Evolutionary conservation across 2,888 invertebrate genomes (phyloP).

Genomic region (Ptilodon capucinus): DNA sequence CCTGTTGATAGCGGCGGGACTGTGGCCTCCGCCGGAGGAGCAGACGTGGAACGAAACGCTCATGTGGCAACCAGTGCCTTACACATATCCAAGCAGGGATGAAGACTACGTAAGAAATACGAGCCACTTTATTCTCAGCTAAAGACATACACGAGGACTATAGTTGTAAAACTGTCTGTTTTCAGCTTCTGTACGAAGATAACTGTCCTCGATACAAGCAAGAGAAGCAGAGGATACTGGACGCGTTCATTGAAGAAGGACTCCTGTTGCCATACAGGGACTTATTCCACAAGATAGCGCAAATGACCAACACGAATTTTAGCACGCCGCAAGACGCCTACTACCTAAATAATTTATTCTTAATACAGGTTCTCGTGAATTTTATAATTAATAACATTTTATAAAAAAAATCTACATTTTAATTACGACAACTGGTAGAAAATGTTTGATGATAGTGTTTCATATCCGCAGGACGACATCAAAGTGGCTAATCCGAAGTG

Average conservation of each 20-base stretch:
- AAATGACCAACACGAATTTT: conserved; percentile 74
- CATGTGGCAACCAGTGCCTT: conserved; percentile 85
- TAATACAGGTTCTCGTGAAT: conserved; percentile 63
- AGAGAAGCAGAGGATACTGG: conserved; percentile 69
- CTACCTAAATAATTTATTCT: conserved; percentile 70
- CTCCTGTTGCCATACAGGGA: conserved; percentile 68
- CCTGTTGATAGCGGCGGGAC: conserved; percentile 85
- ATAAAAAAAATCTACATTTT: too few species aligned
- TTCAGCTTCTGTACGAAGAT: conserved; percentile 72
- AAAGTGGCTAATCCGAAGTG: conserved; percentile 81
- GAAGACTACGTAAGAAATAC: conserved; percentile 65
- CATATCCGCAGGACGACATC: conserved; percentile 65
- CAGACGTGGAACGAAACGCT: conserved; percentile 80
- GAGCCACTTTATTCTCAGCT: background rate
- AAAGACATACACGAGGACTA: background rate
- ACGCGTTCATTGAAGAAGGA: conserved; percentile 68
- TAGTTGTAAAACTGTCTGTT: conserved; percentile 10
- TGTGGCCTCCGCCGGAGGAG: conserved; percentile 84
- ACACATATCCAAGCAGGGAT: conserved; percentile 61
- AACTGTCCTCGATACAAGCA: conserved; percentile 73
- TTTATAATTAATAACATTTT: background rate
- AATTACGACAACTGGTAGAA: conserved; percentile 2
- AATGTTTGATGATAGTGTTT: conserved; percentile 1
- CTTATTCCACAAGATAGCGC: conserved; percentile 69
- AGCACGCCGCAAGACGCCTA: conserved; percentile 75